Evolutionary conservation across 1,140 invertebrate species (phyloP).

Genomic region (Heterodera schachtii): DNA sequence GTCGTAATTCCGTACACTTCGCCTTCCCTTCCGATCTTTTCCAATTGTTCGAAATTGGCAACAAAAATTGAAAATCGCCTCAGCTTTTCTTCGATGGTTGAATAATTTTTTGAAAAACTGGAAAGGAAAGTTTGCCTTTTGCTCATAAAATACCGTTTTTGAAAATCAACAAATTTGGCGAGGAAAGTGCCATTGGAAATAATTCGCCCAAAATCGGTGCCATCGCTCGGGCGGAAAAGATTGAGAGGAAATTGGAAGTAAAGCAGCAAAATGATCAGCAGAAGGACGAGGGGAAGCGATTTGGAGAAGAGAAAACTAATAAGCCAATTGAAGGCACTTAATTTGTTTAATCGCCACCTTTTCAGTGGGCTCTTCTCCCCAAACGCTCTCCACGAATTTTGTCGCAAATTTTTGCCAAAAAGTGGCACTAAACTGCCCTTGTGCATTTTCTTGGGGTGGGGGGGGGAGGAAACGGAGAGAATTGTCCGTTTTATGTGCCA

Average conservation of each 20-base stretch:
- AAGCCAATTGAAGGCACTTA: too few species aligned
- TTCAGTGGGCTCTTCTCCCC: too few species aligned
- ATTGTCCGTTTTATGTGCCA: too few species aligned
- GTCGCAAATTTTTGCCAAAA: neutral
- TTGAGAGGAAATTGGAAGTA: neutral
- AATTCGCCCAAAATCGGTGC: neutral
- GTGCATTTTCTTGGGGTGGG: too few species aligned
- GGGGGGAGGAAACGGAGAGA: too few species aligned
- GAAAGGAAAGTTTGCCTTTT: neutral
- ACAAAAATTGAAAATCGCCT: constrained; percentile 10
- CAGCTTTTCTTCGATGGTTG: neutral
- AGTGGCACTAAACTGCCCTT: too few species aligned
- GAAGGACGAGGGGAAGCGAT: neutral
- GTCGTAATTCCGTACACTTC: constrained; percentile 4
- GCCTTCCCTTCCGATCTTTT: neutral
- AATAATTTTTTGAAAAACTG: constrained; percentile 8
- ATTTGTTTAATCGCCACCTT: too few species aligned
- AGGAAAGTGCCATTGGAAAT: neutral
- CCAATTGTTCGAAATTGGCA: neutral
- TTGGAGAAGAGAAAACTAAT: neutral
- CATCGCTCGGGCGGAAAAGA: neutral
- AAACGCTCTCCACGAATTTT: neutral
- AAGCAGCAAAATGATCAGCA: neutral
- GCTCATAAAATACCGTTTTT: neutral
- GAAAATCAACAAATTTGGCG: neutral